A percentile compares a stretch with the other conserved stretches of the same genome.
Evolutionary conservation across 2,888 invertebrate species (phyloP).

Genomic region (Mechanitis mazaeus): DNA sequence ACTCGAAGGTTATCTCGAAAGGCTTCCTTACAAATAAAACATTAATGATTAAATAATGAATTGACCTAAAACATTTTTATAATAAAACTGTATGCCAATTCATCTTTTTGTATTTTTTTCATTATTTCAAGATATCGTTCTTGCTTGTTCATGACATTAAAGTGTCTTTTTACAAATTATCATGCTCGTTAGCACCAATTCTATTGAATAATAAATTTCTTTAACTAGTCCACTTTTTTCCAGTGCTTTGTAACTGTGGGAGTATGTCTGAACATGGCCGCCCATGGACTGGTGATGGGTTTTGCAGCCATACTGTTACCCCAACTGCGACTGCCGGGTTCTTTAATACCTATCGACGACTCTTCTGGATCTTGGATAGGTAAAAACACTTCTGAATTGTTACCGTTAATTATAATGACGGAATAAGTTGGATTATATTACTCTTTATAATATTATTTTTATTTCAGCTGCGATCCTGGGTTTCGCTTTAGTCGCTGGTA

Average conservation of each 20-base stretch:
- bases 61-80: no score
- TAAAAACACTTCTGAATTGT: constrained; percentile 23
- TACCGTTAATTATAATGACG: no score
- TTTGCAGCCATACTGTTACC: constrained; percentile 77
- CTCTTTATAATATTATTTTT: not conserved
- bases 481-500: constrained; percentile 50
- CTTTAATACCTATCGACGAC: constrained; percentile 54
- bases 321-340: constrained; percentile 59
- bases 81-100: no score
- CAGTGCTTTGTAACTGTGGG: constrained; percentile 50
- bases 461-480: constrained; percentile 55
- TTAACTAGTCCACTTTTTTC: constrained; percentile 21
- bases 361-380: constrained; percentile 76
- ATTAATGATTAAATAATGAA: no score
- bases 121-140: not conserved
- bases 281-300: constrained; percentile 59
- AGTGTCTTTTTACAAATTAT: no score
- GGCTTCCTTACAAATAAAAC: no score
- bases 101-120: no score
- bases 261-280: constrained; percentile 49
- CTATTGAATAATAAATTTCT: no score
- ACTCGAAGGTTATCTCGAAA: no score
- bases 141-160: not conserved
- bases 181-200: no score
- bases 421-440: not conserved